Evolutionary conservation across 2,888 invertebrate genomes (phyloP), one percentile per base, ranked within the genome.

Genomic region (Serripes groenlandicus): DNA sequence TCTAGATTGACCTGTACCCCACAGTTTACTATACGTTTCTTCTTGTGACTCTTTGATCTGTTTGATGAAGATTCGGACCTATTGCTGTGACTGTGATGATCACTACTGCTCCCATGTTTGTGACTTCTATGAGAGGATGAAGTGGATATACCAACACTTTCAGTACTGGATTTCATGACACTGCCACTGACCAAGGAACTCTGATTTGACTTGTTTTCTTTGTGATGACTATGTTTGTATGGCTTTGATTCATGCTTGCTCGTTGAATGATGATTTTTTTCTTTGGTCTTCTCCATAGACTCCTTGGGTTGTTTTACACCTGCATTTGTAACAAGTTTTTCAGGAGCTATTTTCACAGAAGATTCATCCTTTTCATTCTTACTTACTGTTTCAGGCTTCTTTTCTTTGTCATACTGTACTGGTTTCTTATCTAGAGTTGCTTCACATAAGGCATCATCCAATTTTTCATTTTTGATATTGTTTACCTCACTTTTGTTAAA

Each of bases 1-100:
- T 56, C 35, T 15, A 91, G 81, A 77, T 90, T 90, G 28, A 91
- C 91, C 80, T 92, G 92, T n/a, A 91, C 89, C 54, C 91, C 91
- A 88, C 92, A 92, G 72, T 91, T 90, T 49, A 78, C 77, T 58
- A 85, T 84, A 23, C 82, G 62, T 35, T 70, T 82, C 52, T 74
- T 85, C 34, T 70, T 62, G 42, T 81, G 81, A 56, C 78, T 78
- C 35, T 73, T 74, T 58, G 75, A 68, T 68, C 81, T 84, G 26
- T 80, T 78, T 30, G 71, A 42, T 7, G 76, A 76, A 15, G 75
- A 69, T 34, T 56, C 62, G 35, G 71, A 54, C 32, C 30, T 62
- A 3, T 23, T 42, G 18, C 62, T 60, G 21, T 74, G 74, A 26
- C 58, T 58, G 42, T 75, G 78, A 34, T 78, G 71, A 37, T 70